Evolutionary conservation across 2,113 vertebrate genomes (phyloP), one percentile per base, ranked within the genome.

Genomic region (Lampris megalopsis): DNA sequence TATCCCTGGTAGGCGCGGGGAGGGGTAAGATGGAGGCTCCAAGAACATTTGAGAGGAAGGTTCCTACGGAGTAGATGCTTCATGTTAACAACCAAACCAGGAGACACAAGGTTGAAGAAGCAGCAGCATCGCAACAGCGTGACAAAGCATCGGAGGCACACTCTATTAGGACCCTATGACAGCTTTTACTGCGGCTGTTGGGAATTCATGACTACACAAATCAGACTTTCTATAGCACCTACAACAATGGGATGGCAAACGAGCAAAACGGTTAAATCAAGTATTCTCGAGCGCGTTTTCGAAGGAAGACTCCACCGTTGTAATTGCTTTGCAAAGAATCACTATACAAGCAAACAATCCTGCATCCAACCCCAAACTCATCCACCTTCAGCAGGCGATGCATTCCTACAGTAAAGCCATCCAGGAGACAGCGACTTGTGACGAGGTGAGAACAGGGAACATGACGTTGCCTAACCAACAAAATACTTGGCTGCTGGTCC

Each of bases 391-490:
- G 50, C 64, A 75, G 71, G 67, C 71, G 64, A 53, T 35, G 6
- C 10, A 58, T 63, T 54, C 41, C 35, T 6, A 8, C 2, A 4
- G 24, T 57, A n/a, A 57, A 36, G 81, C 47, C 57, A 67, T 48
- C 58, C 6, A 35, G 38, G 43, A 3, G 35, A 50, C 41, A 61
- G 24, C 9, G n/a, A n/a, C 49, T 35, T 75, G 54, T 82, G 67
- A 52, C 2, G 41, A 75, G 71, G 76, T 62, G 54, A 49, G 49
- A 69, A 65, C 73, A 45, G 60, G 67, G 73, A 72, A 82, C 61
- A 81, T 43, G 49, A 73, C 61, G 70, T 24, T 35, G 38, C 53
- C 48, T 35, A 47, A 64, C 45, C 53, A 10, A 62, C 41, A 49
- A 9, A 60, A 65, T 60, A 65, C 13, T 42, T 53, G 49, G 37